A percentile compares a stretch with the other conserved stretches of the same genome.
phyloP scores from a whole-genome alignment of 2,888 invertebrate species.

The Amphipoea oculea region DNA sequence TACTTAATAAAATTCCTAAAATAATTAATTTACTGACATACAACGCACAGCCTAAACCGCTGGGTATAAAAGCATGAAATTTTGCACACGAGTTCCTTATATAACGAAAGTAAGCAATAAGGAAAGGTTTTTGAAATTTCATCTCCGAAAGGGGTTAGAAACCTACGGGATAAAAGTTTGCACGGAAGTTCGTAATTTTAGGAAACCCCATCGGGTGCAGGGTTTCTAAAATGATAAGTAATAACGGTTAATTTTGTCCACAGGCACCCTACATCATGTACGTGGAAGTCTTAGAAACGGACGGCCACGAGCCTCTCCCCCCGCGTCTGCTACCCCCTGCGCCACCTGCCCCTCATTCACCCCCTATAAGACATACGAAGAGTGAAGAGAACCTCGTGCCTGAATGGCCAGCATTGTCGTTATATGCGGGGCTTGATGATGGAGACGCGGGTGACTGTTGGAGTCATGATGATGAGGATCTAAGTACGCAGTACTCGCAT shows the following conservation, averaged over 20 bases:
- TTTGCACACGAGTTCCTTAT: not conserved
- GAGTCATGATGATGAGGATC: constrained; percentile 99
- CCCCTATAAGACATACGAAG: constrained; percentile 96
- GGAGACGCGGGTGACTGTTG: constrained; percentile 93
- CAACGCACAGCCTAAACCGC: not conserved
- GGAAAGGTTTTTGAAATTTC: not conserved
- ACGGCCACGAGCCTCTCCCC: constrained; percentile 95
- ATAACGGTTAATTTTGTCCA: not conserved
- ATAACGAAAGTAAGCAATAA: not conserved
- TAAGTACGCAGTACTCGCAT: constrained; percentile 85
- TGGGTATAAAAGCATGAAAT: not conserved
- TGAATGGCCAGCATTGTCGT: constrained; percentile 89
- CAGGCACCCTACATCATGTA: constrained; percentile 99
- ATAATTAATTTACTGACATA: not conserved
- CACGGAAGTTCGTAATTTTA: not conserved
- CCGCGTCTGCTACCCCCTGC: constrained; percentile 95
- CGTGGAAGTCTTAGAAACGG: constrained; percentile 97
- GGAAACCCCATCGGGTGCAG: too few species aligned
- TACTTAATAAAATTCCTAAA: not conserved
- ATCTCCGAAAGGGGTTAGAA: not conserved
- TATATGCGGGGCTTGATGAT: constrained; percentile 84
- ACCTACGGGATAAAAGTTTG: not conserved
- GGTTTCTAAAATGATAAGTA: not conserved
- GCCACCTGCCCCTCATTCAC: constrained; percentile 93
- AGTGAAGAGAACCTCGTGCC: constrained; percentile 97